Conservation (phyloP, 2,797 vertebrate genomes). For the Coccyzus lansbergi region DNA sequence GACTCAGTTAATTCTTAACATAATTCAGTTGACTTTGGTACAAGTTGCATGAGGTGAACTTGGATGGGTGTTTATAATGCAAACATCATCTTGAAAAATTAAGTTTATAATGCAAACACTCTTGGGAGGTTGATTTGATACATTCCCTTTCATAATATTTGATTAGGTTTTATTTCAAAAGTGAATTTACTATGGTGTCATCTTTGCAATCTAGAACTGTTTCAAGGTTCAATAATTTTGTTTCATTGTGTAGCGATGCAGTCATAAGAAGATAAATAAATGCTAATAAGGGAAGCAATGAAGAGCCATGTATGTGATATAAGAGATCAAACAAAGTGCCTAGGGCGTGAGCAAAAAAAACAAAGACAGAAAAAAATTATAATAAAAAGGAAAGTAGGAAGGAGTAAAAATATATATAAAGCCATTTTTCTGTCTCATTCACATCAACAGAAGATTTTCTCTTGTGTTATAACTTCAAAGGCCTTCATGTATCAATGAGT, state of each 20-base stretch:
- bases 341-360: neutral
- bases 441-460: neutral
- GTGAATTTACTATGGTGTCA: slow-evolving; percentile 68
- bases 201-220: slow-evolving; percentile 70
- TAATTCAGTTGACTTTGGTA: slow-evolving; percentile 38
- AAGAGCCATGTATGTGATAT: neutral
- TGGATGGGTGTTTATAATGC: slow-evolving; percentile 32
- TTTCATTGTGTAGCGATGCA: slow-evolving; percentile 58
- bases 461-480: slow-evolving; percentile 23
- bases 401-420: slow-evolving; percentile 4
- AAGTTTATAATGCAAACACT: slow-evolving; percentile 51
- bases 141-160: slow-evolving; percentile 65
- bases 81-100: slow-evolving; percentile 43
- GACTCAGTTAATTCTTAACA: neutral
- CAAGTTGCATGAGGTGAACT: slow-evolving; percentile 19
- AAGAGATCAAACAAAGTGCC: slow-evolving; percentile 34
- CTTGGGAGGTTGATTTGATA: slow-evolving; percentile 55
- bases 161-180: slow-evolving; percentile 71
- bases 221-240: slow-evolving; percentile 74
- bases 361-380: neutral
- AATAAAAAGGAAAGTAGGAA: neutral
- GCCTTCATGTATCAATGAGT: neutral
- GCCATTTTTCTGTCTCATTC: neutral
- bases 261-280: slow-evolving; percentile 53
- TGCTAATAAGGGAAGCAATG: slow-evolving; percentile 60